phyloP scores from a whole-genome alignment of 1,140 invertebrate species.

The Drosophila aff. region DNA sequence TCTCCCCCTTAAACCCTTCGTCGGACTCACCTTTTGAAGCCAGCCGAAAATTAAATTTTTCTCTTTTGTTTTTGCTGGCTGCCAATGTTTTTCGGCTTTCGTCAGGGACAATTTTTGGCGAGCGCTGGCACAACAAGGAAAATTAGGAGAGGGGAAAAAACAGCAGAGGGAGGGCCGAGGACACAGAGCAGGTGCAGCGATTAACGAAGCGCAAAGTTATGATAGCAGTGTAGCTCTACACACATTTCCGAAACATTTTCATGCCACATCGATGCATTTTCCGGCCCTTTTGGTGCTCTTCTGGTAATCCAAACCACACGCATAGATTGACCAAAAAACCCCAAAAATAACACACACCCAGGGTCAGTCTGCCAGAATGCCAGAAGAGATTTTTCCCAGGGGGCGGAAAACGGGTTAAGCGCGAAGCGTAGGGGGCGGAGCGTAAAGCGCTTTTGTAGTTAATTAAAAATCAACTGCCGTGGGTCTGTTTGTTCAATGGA shows the following conservation, averaged over 20 bases:
- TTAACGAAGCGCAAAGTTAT: constrained; percentile 83
- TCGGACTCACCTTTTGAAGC: neutral
- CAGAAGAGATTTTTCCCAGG: constrained; percentile 12
- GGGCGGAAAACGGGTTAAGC: constrained; percentile 24
- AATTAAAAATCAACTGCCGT: constrained; percentile 85
- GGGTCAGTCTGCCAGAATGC: constrained; percentile 9
- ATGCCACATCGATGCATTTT: constrained; percentile 16
- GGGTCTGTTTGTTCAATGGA: constrained; percentile 85
- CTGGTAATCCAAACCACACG: constrained; percentile 53
- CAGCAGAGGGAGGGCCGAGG: constrained; percentile 20
- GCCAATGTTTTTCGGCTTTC: constrained; percentile 38
- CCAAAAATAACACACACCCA: constrained; percentile 40
- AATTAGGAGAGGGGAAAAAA: constrained; percentile 27
- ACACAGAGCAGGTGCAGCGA: constrained; percentile 66
- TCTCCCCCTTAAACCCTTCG: neutral
- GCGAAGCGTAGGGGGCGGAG: constrained; percentile 29
- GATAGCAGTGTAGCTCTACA: constrained; percentile 58
- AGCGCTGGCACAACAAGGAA: constrained; percentile 40
- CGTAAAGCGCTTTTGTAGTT: constrained; percentile 84
- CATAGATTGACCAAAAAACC: constrained; percentile 40
- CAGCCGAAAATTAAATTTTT: constrained; percentile 7
- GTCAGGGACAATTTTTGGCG: constrained; percentile 27
- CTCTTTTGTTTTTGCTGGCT: constrained; percentile 13
- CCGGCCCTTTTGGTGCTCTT: constrained; percentile 4
- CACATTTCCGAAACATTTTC: constrained; percentile 41